Conservation (phyloP, 2,113 vertebrate genomes). For the Pan paniscus region DNA sequence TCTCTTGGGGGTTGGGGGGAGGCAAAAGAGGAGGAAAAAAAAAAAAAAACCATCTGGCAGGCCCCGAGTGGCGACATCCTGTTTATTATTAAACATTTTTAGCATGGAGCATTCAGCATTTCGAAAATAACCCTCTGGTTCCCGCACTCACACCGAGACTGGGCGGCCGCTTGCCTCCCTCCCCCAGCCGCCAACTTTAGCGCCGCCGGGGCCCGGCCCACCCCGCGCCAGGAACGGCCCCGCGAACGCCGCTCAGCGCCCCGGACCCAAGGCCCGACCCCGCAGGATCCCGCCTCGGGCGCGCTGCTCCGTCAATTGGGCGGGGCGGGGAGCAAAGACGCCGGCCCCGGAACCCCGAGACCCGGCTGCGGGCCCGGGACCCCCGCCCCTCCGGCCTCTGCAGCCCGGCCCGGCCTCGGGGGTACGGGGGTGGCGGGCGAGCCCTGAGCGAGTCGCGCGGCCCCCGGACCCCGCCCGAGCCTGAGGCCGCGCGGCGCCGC, state of each 20-base stretch:
- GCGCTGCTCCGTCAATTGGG: too few relatives aligned
- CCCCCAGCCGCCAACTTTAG: not conserved
- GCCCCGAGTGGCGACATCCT: conserved; percentile 63
- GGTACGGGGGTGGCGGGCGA: too few relatives aligned
- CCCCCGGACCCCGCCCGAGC: not conserved
- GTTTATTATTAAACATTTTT: conserved; percentile 65
- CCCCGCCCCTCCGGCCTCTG: not conserved
- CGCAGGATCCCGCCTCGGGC: too few relatives aligned
- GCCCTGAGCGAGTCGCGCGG: not conserved
- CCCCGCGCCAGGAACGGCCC: not conserved
- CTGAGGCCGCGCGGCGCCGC: conserved; percentile 19
- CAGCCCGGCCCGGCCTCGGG: not conserved
- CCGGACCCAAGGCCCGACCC: too few relatives aligned
- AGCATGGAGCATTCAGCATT: not conserved
- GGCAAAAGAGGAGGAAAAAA: not conserved
- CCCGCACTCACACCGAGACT: not conserved
- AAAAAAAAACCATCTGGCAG: conserved; percentile 21
- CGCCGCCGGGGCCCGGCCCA: not conserved
- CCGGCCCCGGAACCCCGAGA: too few relatives aligned
- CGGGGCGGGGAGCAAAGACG: too few relatives aligned
- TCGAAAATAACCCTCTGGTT: not conserved
- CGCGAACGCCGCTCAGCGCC: too few relatives aligned
- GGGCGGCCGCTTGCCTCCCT: not conserved
- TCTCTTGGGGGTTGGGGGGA: not conserved
- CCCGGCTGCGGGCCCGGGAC: not conserved